Base-by-base conservation (phyloP, 2,797 vertebrate genomes). In the Helicolenus hilgendorfi region DNA sequence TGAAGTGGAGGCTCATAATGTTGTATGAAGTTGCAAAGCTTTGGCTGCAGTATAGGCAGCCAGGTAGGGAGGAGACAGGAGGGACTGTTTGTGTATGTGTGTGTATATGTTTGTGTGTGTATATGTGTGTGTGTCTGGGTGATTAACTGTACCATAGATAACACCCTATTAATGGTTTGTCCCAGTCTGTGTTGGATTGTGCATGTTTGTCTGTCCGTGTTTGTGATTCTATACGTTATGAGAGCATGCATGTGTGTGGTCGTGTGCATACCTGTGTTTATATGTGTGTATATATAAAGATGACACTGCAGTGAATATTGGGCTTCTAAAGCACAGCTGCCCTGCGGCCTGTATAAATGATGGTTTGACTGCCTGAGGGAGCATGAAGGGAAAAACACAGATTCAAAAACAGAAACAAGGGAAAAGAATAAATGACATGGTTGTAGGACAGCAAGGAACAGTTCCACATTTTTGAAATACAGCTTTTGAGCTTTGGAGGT, bases 1-100 rank as follows among this genome's bases (percentile, higher is more conserved):
- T 90, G 74, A 94, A 84, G 69, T 86, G 62, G 81, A 31, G 79
- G 33, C 85, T 89, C 53, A 18, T 58, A 86, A 74, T 27, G 15
- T 20, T 3, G 7, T 60, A 72, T 83, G 76, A 80, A 81, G 79
- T 64, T 72, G 53, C 79, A 81, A 68, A 87, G 74, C 31, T 11
- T 0, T 38, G 71, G 36, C 60, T 79, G 59, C 56, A 72, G 56
- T 36, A 67, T 24, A 65, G 60, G 45, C 69, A 77, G 31, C 49
- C 15, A 14, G 45, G 71, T 69, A 69, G 38, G 38, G 24, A 5
- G n/a, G 36, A 22, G 22, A 31, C 15, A 29, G 22, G 63, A 15
- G n/a, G 26, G 26, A 49, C 53, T 22, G 53, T 55, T 8, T 55
- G 53, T 55, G 53, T 55, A 15, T 9, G 49, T 55, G 20, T 53